phyloP scores from a whole-genome alignment of 2,888 invertebrate species.

The Eilema caniola region DNA sequence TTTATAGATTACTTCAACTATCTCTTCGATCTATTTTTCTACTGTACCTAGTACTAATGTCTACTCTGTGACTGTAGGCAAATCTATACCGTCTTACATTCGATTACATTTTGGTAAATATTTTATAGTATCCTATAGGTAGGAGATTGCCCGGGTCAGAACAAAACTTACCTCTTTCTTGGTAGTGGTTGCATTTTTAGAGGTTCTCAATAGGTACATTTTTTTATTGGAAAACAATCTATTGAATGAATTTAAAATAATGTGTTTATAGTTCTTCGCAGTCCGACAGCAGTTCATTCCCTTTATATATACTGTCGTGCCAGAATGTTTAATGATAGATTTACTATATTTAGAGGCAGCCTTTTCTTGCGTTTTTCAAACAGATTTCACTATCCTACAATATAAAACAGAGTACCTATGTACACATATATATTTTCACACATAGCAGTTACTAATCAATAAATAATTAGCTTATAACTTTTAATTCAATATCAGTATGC shows the following conservation, averaged over 20 bases:
- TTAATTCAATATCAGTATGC: conserved; percentile 6
- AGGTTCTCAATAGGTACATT: too few relatives aligned
- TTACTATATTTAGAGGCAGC: neutral
- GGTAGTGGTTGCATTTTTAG: neutral
- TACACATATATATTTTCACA: neutral
- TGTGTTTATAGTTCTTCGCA: too few relatives aligned
- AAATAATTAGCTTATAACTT: neutral
- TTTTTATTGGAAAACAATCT: too few relatives aligned
- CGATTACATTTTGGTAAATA: neutral
- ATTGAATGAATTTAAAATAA: too few relatives aligned
- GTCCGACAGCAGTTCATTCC: too few relatives aligned
- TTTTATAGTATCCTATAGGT: neutral
- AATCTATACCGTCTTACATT: neutral
- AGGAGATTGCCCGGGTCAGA: neutral
- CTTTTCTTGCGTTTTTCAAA: neutral
- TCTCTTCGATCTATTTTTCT: neutral
- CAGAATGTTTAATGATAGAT: neutral
- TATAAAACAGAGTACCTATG: neutral
- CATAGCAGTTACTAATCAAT: conserved; percentile 1
- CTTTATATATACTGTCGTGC: neutral
- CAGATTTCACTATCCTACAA: neutral
- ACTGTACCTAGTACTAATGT: neutral
- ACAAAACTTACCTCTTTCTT: neutral
- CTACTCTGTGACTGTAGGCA: too few relatives aligned
- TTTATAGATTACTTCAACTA: neutral